phyloP scores from a whole-genome alignment of 2,113 vertebrate species.

The Nestor notabilis region DNA sequence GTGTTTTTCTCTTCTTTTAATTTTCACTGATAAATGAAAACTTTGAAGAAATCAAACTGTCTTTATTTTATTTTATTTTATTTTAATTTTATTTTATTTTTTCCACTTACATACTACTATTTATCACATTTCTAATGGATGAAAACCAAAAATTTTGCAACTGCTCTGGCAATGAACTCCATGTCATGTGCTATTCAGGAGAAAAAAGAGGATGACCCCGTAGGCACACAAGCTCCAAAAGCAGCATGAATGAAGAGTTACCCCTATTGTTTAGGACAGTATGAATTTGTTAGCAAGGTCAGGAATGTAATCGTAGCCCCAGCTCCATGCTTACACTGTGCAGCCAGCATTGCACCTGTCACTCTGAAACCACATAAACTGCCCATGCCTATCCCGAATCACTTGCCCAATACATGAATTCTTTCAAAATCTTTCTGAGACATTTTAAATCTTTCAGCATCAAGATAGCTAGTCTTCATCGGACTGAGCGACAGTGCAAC shows the following conservation, averaged over 20 bases:
- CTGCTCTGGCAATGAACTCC: not conserved
- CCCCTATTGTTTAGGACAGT: not conserved
- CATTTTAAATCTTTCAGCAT: conserved; percentile 73
- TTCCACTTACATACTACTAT: not conserved
- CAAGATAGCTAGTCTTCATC: conserved; percentile 52
- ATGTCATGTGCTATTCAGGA: not conserved
- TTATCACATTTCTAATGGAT: not conserved
- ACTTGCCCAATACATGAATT: not conserved
- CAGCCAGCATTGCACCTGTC: conserved; percentile 3
- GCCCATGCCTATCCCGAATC: not conserved
- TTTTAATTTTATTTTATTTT: not conserved
- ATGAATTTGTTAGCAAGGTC: not conserved
- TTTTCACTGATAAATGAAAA: not conserved
- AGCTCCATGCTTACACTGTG: not conserved
- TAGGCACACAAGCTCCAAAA: not conserved
- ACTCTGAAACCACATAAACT: not conserved
- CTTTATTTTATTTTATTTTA: not conserved
- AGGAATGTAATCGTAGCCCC: not conserved
- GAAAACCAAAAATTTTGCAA: not conserved
- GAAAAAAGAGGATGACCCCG: not conserved
- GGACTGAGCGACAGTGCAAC: conserved; percentile 74
- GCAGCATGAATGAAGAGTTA: not conserved
- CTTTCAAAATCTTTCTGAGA: not conserved
- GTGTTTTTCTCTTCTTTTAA: not conserved
- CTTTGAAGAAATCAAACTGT: not conserved